Base-by-base conservation (phyloP, 2,797 vertebrate genomes). In the Melanotaenia maccullochi region DNA sequence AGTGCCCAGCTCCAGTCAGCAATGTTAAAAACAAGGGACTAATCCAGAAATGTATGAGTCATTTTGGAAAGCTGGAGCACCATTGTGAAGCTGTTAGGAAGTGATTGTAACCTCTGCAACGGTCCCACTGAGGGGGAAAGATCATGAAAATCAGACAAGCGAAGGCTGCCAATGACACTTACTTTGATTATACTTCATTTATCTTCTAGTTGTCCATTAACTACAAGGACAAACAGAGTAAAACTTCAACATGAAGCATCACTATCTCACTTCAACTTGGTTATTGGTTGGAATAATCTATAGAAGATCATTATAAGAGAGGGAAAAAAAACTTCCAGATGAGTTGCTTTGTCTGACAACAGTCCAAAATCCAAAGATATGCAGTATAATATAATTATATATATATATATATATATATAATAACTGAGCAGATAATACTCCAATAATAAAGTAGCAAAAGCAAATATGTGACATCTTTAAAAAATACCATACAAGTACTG, bases 321-420 rank as follows among this genome's bases (percentile, higher is more conserved):
- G 25, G 25, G 44, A 2, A 22, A 20, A 20, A 49, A 9, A 5
- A 5, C 22, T 20, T 49, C 8, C n/a, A 44, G 47, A 22, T 22
- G 47, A 8, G 47, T 9, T 2, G 47, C 20, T 49, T 49, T n/a
- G 47, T 44, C 47, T 1, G 6, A 47, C 44, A 47, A 5, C 47
- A 22, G 47, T 49, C 47, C 47, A 49, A 49, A 49, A 49, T 49
- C 47, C 47, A 49, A 49, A 49, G 47, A 49, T 49, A 49, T 49
- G 47, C 47, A 49, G 47, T 49, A 22, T 22, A 22, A 20, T 5
- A n/a, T 49, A 20, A 49, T 49, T 25, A 25, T 25, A 28, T 28
- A 28, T 28, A 28, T 28, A 28, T 28, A 28, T 28, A 28, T 28
- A 28, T 2, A 28, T 28, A 28, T 2, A 25, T 25, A 28, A 28